A percentile compares a stretch with the other conserved stretches of the same genome.
Conservation (phyloP, 2,113 vertebrate species). For the Psittacus erithacus region DNA sequence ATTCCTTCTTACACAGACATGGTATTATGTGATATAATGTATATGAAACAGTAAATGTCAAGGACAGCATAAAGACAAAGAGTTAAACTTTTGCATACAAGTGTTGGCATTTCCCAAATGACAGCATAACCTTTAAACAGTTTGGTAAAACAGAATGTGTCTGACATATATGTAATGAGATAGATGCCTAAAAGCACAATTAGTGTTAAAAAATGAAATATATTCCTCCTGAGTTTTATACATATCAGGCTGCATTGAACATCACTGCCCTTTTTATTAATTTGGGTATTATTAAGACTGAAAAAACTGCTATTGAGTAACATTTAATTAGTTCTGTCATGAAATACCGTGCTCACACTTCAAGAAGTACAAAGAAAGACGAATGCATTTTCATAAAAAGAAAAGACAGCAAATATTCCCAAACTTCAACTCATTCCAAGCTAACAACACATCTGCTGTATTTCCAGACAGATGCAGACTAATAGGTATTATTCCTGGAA, state of each 20-base stretch:
- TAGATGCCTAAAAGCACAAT: conserved; percentile 15
- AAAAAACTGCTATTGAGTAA: neutral
- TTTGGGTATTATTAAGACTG: neutral
- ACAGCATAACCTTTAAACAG: conserved; percentile 42
- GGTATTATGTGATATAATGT: neutral
- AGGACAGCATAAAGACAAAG: neutral
- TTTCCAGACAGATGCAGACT: neutral
- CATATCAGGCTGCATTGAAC: neutral
- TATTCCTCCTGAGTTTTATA: neutral
- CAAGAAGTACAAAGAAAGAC: neutral
- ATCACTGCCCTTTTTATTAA: neutral
- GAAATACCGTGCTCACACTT: neutral
- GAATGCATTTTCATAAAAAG: neutral
- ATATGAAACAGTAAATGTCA: neutral
- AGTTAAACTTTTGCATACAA: conserved; percentile 9
- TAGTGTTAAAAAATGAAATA: conserved; percentile 4
- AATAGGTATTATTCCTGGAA: neutral
- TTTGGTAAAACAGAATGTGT: neutral
- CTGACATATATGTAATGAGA: conserved; percentile 13
- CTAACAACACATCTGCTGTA: neutral
- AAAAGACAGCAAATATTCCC: neutral
- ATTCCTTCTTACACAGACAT: neutral
- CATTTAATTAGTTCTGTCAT: neutral
- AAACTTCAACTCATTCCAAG: neutral
- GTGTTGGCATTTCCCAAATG: conserved; percentile 34